Evolutionary conservation across 1,140 invertebrate genomes (phyloP), one percentile per base, ranked within the genome.

Genomic region (Bilobella aurantiaca): DNA sequence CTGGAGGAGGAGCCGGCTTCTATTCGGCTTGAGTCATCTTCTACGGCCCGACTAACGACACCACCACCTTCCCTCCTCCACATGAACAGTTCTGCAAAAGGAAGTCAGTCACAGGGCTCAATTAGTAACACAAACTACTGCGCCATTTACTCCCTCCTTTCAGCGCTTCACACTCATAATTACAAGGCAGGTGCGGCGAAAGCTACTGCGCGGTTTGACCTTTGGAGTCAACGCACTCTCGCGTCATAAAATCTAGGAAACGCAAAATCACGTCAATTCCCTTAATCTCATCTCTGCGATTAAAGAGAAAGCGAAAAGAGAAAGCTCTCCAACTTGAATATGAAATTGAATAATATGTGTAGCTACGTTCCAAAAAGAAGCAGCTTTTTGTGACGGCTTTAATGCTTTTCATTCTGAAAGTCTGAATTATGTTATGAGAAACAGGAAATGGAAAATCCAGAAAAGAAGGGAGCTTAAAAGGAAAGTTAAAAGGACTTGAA

Each of bases 61-160:
- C 66, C 70, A 47, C 67, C 67, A 58, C 70, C 69, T 69, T 47
- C 65, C 67, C 70, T 58, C 67, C 70, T 72, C 70, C 70, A 72
- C 70, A 72, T 72, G 65, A 67, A 71, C 70, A 47, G 56, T 64
- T 67, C 70, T 71, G 53, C 23, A 63, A 58, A 42, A n/a, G 27
- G 37, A 58, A 14, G 58, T 3, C 14, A 42, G n/a, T n/a, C 37
- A 42, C 8, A 42, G 37, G 8, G n/a, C n/a, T 42, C 8, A 42
- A 42, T 42, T 42, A 12, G 8, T 42, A n/a, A 12, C 8, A 12
- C 37, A 12, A 42, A 42, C n/a, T 42, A 42, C 37, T n/a, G 8
- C 37, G 37, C 8, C n/a, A 12, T 42, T n/a, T 42, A 8, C n/a
- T 12, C 37, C 8, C 8, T 8, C 37, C n/a, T 42, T 42, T n/a